These are phyloP conservation scores for Butorides virescens DNA, from an alignment of 2,113 vertebrate genomes.

Conservation along the genomic window DNA sequence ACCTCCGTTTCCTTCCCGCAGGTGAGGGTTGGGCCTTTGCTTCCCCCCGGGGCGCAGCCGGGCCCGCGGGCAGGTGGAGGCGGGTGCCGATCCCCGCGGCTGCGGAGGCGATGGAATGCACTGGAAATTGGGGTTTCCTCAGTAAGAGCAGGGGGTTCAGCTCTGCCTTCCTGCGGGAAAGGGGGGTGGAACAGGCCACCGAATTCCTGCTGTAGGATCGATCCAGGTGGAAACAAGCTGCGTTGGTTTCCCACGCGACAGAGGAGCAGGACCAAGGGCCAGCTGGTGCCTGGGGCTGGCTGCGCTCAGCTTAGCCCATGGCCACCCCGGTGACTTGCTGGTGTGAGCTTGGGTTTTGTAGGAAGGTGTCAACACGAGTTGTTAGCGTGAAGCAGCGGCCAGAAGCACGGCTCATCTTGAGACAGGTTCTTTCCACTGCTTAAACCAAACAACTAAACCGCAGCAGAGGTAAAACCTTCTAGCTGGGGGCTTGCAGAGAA, in stretches of 20 bases:
- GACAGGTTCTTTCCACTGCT: not conserved
- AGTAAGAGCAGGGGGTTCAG: rapidly evolving
- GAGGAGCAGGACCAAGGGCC: too few relatives aligned
- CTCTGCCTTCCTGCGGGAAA: not conserved
- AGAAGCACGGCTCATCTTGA: not conserved
- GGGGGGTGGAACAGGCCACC: not conserved
- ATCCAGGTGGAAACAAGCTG: not conserved
- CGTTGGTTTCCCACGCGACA: rapidly evolving
- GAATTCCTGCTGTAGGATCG: not conserved
- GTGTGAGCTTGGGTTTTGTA: not conserved
- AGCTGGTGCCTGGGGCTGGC: not conserved
- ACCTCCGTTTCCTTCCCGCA: rapidly evolving
- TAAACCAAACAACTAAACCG: not conserved
- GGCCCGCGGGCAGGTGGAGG: not conserved
- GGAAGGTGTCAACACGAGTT: not conserved
- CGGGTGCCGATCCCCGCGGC: rapidly evolving
- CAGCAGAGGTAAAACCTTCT: not conserved
- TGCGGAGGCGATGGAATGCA: rapidly evolving
- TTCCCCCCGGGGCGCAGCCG: rapidly evolving
- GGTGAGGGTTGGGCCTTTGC: not conserved
- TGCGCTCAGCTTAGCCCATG: not conserved
- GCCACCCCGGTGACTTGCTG: not conserved
- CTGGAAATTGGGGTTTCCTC: not conserved
- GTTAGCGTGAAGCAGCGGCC: not conserved
- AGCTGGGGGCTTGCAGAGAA: not conserved